Evolutionary conservation across 2,888 invertebrate genomes (phyloP), one percentile per base, ranked within the genome.

Genomic region (Pollenia griseotomentosa): DNA sequence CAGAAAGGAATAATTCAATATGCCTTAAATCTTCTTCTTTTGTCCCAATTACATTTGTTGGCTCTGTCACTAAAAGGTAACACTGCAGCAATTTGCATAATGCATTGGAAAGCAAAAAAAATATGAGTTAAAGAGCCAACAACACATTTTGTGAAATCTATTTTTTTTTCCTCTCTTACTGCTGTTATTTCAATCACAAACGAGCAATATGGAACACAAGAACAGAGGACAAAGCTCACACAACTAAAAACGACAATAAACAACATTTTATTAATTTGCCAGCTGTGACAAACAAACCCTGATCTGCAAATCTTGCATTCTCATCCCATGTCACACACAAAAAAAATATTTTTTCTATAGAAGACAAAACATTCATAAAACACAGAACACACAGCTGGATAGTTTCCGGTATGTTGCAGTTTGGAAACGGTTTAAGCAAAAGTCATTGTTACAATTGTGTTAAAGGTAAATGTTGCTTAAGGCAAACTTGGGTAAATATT

Each of bases 81-180:
- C 74, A 71, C 85, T 86, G 83, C 85, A 84, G 88, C 82, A 80
- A 87, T 88, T 87, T 87, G 71, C 84, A 86, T 87, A 84, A 86
- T 86, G 82, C 87, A 87, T 81, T 75, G 81, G 71, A 48, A 44
- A 79, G 9, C 33, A 5, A 63, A 63, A 63, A 63, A 8, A 16
- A 40, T 40, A n/a, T 3, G 9, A 63, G 16, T 55, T 11, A 11
- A 51, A 63, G 14, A 10, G 7, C 40, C 10, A 61, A 53, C 10
- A 44, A 10, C 40, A 10, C 40, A 33, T 23, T 2, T n/a, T 40
- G 55, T 73, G 16, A 66, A 74, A 66, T 65, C 46, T 57, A 10
- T 11, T 10, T n/a, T 12, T 1, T 53, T 44, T n/a, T 14, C 1
- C 0, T 33, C 33, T 55, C 33, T 19, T 48, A 33, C 19, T 66